Evolutionary conservation across 2,113 vertebrate species (phyloP), one percentile per base, ranked within the genome.

Genomic region (Oplegnathus fasciatus): DNA sequence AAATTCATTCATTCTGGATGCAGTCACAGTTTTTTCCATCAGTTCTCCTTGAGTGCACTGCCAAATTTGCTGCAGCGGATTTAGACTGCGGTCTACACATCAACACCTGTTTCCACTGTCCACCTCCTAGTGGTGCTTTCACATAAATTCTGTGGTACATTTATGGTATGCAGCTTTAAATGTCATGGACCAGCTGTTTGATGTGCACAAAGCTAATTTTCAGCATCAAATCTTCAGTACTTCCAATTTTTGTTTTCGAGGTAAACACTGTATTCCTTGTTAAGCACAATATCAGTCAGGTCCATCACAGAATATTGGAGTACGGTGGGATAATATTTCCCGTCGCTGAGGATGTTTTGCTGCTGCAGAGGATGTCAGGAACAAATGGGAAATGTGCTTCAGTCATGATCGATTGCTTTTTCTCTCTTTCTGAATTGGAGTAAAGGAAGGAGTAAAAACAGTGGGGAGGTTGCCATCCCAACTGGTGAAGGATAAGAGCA

Each of bases 21-120:
- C 84, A 75, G 81, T 61, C 75, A 75, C 48, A 78, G 73, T 85
- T 83, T 67, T n/a, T 69, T 73, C 86, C 82, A 88, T 92, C 83
- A 81, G 86, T 85, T 90, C 82, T 60, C 54, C 84, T 42, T 46
- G 40, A 69, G 58, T 83, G 84, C 84, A 61, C 82, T 60, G 61
- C 73, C 83, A 72, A 88, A 85, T 80, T 32, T 69, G 64, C 78
- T 67, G 75, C 80, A 64, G 86, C 75, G 20, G 71, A 30, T 82
- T 84, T 18, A 26, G 65, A 22, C 65, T 26, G 26, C 3, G 57
- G 66, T 44, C 66, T 17, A 26, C 80, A 57, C 52, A 72, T 78
- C 82, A 78, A 55, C 64, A 40, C 55, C 14, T n/a, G 32, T 77
- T 84, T 76, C 30, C 10, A 28, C 65, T 37, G 52, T 58, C n/a